Percentiles rank a stretch among this genome's conserved stretches.
These are phyloP conservation scores for Amaurobius ferox DNA, from an alignment of 2,888 invertebrate species.

Conservation along the genomic window DNA sequence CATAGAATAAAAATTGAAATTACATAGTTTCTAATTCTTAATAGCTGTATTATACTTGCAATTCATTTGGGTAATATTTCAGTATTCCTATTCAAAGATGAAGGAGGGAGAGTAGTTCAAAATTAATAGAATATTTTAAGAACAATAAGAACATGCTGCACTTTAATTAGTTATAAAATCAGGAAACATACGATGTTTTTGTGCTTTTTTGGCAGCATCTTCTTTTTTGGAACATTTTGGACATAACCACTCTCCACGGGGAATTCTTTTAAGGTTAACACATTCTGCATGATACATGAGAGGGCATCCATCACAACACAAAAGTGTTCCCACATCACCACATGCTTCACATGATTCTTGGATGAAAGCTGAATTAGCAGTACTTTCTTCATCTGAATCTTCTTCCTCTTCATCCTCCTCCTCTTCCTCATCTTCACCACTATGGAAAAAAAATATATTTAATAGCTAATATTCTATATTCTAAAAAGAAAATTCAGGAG, in stretches of 20 bases:
- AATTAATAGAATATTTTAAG: too few species aligned
- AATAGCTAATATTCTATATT: too few species aligned
- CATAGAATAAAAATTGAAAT: too few species aligned
- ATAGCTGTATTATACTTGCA: too few species aligned
- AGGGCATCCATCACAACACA: conserved; percentile 82
- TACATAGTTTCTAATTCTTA: too few species aligned
- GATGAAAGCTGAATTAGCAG: not conserved
- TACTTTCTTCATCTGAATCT: conserved; percentile 20
- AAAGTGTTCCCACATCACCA: conserved; percentile 83
- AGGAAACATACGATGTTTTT: conserved; percentile 51
- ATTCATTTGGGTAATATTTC: too few species aligned
- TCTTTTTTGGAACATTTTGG: conserved; percentile 59
- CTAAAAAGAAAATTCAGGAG: too few species aligned
- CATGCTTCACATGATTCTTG: conserved; percentile 81
- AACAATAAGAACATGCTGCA: too few species aligned
- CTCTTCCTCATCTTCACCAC: conserved; percentile 27
- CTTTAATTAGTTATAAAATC: too few species aligned
- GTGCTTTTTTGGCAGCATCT: conserved; percentile 47
- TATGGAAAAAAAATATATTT: too few species aligned
- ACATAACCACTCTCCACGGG: conserved; percentile 68
- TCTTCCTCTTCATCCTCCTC: conserved; percentile 42
- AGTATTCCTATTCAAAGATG: too few species aligned
- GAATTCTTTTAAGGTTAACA: conserved; percentile 72
- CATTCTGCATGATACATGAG: conserved; percentile 86
- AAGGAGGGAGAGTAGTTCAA: too few species aligned